Conservation (phyloP, 1,140 invertebrate genomes). For the Leucophenga varia region DNA sequence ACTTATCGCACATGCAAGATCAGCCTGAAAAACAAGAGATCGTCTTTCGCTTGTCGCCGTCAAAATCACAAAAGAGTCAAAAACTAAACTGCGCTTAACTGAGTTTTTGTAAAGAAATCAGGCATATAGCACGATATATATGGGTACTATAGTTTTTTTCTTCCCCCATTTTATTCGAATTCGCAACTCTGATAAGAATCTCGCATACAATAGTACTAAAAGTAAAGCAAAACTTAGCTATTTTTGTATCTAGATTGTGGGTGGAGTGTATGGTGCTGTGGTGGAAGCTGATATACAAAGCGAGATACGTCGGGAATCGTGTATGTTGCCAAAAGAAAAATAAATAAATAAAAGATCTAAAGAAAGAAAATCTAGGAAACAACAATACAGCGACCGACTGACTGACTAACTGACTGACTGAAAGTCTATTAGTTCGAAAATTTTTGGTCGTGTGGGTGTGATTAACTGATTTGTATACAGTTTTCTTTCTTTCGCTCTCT, state of each 20-base stretch:
- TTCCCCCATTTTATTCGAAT: constrained; percentile 3
- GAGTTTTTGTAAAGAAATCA: constrained; percentile 45
- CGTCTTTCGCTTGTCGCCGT: constrained; percentile 25
- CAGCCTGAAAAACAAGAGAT: too few relatives aligned
- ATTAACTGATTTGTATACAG: constrained; percentile 56
- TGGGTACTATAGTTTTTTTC: too few relatives aligned
- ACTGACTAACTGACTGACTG: too few relatives aligned
- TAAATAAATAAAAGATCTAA: too few relatives aligned
- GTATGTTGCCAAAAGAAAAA: too few relatives aligned
- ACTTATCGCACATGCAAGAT: constrained; percentile 3
- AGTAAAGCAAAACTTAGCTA: constrained; percentile 1
- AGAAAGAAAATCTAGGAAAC: too few relatives aligned
- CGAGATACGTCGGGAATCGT: too few relatives aligned
- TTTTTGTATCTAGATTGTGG: too few relatives aligned
- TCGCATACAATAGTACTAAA: constrained; percentile 15
- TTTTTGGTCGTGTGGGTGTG: constrained; percentile 48
- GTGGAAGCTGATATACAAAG: too few relatives aligned
- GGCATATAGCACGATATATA: constrained; percentile 52
- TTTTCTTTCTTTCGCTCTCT: constrained; percentile 41
- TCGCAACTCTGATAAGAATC: constrained; percentile 40
- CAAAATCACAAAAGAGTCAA: constrained; percentile 18
- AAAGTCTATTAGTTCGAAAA: too few relatives aligned
- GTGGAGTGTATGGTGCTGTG: not conserved
- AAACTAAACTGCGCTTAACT: constrained; percentile 27
- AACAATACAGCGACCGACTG: too few relatives aligned